A percentile compares a stretch with the other conserved stretches of the same genome.
phyloP scores from a whole-genome alignment of 2,797 vertebrate genomes.

The Lindbergichthys nudifrons region DNA sequence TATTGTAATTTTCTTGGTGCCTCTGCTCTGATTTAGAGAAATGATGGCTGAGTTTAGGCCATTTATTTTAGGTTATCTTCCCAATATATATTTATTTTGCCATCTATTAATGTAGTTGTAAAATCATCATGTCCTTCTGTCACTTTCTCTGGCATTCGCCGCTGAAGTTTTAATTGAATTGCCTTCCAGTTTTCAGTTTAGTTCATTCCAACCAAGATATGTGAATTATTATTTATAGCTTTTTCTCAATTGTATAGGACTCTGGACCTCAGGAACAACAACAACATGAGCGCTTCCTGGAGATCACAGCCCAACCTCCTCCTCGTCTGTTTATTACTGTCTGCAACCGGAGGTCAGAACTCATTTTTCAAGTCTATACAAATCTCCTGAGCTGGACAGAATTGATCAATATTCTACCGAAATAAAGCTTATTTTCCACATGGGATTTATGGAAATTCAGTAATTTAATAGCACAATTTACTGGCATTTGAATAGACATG shows the following conservation, averaged over 20 bases:
- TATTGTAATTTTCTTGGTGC: not conserved
- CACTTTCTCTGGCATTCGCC: not conserved
- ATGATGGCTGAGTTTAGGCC: not conserved
- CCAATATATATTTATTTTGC: not conserved
- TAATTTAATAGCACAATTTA: too few relatives aligned
- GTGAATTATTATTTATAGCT: not conserved
- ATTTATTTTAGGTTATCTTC: not conserved
- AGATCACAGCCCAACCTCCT: slow-evolving; percentile 45
- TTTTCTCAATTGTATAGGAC: not conserved
- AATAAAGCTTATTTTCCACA: not conserved
- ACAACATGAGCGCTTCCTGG: slow-evolving; percentile 53
- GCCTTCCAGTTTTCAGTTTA: not conserved
- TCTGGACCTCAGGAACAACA: slow-evolving; percentile 29
- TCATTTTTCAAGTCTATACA: not conserved
- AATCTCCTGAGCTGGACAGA: not conserved
- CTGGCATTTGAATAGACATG: not conserved
- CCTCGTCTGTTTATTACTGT: slow-evolving; percentile 48
- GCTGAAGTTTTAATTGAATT: too few relatives aligned
- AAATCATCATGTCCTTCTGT: not conserved
- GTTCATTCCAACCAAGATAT: not conserved
- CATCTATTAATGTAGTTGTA: not conserved
- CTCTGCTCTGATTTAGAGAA: not conserved
- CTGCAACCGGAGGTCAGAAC: slow-evolving; percentile 63
- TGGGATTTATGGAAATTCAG: not conserved
- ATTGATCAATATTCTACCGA: not conserved